phyloP scores from a whole-genome alignment of 2,797 vertebrate genomes.

The Oryzias sinensis region DNA sequence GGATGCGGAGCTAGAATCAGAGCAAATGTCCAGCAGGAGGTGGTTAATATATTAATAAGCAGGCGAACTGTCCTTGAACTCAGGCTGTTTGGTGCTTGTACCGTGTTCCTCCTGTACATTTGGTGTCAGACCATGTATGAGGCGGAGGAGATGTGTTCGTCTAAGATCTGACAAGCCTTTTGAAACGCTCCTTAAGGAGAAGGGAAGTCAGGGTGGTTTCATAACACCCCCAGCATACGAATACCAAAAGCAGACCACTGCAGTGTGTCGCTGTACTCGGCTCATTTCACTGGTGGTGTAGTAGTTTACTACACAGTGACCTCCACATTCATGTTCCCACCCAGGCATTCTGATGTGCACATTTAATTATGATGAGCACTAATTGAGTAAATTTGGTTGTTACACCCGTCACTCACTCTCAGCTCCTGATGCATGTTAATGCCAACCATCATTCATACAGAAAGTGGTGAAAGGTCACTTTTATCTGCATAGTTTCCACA shows the following conservation, averaged over 20 bases:
- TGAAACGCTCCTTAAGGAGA: conserved; percentile 56
- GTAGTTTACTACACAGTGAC: conserved; percentile 30
- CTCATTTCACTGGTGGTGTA: conserved; percentile 28
- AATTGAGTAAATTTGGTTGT: conserved; percentile 49
- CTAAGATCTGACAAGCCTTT: conserved; percentile 69
- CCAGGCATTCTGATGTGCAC: conserved; percentile 18
- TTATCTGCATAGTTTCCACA: no score
- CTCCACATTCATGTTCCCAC: conserved; percentile 28
- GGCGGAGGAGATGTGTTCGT: conserved; percentile 60
- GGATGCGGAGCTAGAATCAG: conserved; percentile 31
- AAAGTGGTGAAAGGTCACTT: conserved; percentile 21
- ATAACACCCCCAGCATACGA: conserved; percentile 58
- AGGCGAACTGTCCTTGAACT: conserved; percentile 74
- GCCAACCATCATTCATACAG: conserved; percentile 15
- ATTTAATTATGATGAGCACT: conserved; percentile 16
- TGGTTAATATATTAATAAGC: conserved; percentile 69
- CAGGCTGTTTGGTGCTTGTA: conserved; percentile 38
- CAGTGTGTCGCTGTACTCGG: conserved; percentile 35
- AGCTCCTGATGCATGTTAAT: conserved; percentile 21
- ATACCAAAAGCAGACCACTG: conserved; percentile 45
- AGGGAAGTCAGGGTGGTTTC: conserved; percentile 60
- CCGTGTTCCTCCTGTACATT: conserved; percentile 47
- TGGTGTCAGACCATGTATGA: conserved; percentile 64
- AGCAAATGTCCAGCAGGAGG: conserved; percentile 57
- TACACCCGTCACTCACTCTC: conserved; percentile 50